A percentile compares a stretch with the other conserved stretches of the same genome.
These are phyloP conservation scores for Todiramphus chloris DNA, from an alignment of 2,113 vertebrate genomes.

Conservation along the genomic window DNA sequence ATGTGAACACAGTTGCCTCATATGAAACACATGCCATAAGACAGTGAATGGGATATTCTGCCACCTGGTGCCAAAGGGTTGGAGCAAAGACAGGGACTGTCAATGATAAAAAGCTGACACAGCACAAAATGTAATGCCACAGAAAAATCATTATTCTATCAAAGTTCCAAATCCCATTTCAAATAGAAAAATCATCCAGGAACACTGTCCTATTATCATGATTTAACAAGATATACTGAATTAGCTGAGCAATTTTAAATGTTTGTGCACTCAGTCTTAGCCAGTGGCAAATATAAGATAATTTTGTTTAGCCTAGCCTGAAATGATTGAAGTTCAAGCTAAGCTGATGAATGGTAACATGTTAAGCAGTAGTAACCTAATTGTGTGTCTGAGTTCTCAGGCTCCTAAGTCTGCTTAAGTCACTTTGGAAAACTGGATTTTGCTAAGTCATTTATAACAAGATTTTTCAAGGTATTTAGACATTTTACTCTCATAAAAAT, in stretches of 20 bases:
- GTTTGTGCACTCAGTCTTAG: background rate
- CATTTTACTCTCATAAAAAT: constrained; percentile 41
- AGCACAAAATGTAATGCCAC: background rate
- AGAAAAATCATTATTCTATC: background rate
- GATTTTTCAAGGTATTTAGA: constrained; percentile 56
- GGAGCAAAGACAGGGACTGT: background rate
- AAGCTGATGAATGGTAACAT: constrained; percentile 40
- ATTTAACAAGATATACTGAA: background rate
- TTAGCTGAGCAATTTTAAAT: background rate
- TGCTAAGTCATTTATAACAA: constrained; percentile 34
- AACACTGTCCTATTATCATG: background rate
- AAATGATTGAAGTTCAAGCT: constrained; percentile 35
- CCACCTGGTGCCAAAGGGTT: background rate
- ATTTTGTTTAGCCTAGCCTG: background rate
- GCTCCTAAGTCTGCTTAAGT: constrained; percentile 46
- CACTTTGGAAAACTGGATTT: constrained; percentile 63
- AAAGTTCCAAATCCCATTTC: background rate
- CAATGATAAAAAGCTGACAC: background rate
- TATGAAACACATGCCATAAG: background rate
- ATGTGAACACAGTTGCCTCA: background rate
- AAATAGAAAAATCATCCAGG: background rate
- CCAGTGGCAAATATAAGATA: background rate
- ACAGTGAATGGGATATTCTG: background rate
- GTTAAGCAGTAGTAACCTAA: constrained; percentile 23
- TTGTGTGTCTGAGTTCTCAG: constrained; percentile 18